phyloP scores from a whole-genome alignment of 2,797 vertebrate species.

The Pseudomugil tenellus region DNA sequence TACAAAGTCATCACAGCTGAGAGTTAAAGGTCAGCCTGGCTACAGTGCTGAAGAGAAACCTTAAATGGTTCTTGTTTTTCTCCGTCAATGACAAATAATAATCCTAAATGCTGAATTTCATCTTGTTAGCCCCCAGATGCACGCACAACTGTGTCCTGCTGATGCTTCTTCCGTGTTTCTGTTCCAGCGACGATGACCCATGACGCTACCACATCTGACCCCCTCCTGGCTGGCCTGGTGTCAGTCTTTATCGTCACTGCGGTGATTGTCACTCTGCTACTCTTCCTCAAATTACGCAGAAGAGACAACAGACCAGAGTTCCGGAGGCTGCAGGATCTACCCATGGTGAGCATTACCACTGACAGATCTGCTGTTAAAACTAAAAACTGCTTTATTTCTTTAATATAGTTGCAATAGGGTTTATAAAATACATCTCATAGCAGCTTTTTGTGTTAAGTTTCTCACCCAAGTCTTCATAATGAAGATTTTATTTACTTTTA shows the following conservation, averaged over 20 bases:
- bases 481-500: background rate
- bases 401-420: too few species aligned
- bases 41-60: too few species aligned
- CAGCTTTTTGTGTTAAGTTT: background rate
- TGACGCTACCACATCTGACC: slow-evolving; percentile 71
- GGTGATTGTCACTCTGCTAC: slow-evolving; percentile 84
- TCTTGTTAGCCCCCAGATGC: background rate
- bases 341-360: slow-evolving; percentile 85
- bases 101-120: background rate
- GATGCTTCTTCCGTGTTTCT: slow-evolving; percentile 16
- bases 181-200: slow-evolving; percentile 38
- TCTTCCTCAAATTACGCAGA: slow-evolving; percentile 88
- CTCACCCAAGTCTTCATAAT: background rate
- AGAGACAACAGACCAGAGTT: slow-evolving; percentile 86
- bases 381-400: too few species aligned
- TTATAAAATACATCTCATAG: too few species aligned
- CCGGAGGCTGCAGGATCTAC: slow-evolving; percentile 89
- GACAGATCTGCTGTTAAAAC: background rate
- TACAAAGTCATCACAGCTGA: too few species aligned
- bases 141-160: background rate
- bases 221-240: slow-evolving; percentile 87
- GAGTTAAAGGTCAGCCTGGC: too few species aligned
- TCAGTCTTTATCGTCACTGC: slow-evolving; percentile 87
- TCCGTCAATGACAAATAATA: too few species aligned
- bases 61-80: too few species aligned